Conservation (phyloP, 2,888 invertebrate species). For the Cynaeus angustus region DNA sequence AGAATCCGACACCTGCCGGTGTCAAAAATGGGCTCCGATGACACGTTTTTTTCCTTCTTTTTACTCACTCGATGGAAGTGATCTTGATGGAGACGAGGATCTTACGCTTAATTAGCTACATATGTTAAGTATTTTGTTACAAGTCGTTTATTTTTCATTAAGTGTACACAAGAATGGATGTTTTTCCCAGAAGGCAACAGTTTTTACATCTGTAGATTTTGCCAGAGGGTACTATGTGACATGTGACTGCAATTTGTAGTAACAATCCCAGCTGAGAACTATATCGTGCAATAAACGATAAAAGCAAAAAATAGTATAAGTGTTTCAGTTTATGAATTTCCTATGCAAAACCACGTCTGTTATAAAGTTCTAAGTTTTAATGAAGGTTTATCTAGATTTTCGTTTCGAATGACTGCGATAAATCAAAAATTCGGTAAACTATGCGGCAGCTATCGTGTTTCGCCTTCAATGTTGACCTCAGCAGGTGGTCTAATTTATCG, state of each 20-base stretch:
- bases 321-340: no score
- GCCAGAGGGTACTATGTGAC: constrained; percentile 29
- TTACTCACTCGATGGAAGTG: constrained; percentile 35
- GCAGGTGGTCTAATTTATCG: constrained; percentile 30
- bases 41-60: constrained; percentile 51
- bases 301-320: no score
- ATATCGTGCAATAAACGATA: neutral
- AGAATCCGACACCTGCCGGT: constrained; percentile 60
- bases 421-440: constrained; percentile 22
- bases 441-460: constrained; percentile 24
- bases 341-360: neutral
- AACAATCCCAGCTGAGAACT: neutral
- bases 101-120: constrained; percentile 63
- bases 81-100: constrained; percentile 46
- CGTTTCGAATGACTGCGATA: constrained; percentile 13
- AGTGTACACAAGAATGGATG: constrained; percentile 39
- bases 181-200: constrained; percentile 39
- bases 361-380: constrained; percentile 10
- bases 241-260: constrained; percentile 36
- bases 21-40: constrained; percentile 47
- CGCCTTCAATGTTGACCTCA: constrained; percentile 18
- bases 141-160: constrained; percentile 60
- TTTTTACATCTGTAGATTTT: constrained; percentile 54
- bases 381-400: constrained; percentile 17
- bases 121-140: constrained; percentile 60